Conservation (phyloP, 2,888 invertebrate genomes). For the Chrysomela aeneicollis region DNA sequence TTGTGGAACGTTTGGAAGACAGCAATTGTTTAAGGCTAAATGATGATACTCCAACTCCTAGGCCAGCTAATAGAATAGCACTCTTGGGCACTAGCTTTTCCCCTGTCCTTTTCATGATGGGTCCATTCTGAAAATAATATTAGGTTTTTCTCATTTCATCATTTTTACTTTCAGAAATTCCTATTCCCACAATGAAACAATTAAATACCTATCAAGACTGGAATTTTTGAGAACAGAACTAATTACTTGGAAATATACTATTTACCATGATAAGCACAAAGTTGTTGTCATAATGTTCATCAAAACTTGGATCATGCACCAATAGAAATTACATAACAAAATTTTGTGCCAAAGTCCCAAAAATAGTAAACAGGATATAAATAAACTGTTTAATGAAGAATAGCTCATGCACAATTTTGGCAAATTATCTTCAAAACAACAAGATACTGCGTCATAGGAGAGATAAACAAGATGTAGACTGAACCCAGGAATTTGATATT, state of each 20-base stretch:
- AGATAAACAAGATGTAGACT: constrained; percentile 2
- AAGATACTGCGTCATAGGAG: background rate
- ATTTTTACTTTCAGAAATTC: no score
- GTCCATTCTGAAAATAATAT: constrained; percentile 33
- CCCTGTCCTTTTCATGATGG: constrained; percentile 18
- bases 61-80: constrained; percentile 57
- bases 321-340: background rate
- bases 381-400: background rate
- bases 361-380: constrained; percentile 4
- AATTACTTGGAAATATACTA: no score
- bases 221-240: no score
- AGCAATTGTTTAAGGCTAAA: constrained; percentile 58
- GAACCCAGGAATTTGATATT: background rate
- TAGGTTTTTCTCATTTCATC: background rate
- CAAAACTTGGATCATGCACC: background rate
- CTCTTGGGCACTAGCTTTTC: constrained; percentile 56
- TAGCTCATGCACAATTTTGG: background rate
- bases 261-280: no score
- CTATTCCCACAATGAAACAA: no score
- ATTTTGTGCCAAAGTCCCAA: background rate
- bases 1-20: constrained; percentile 29
- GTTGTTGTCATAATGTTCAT: background rate
- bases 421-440: background rate
- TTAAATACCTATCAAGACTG: no score
- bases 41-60: constrained; percentile 58